phyloP scores from a whole-genome alignment of 2,797 vertebrate species.

The Acanthornis magna region DNA sequence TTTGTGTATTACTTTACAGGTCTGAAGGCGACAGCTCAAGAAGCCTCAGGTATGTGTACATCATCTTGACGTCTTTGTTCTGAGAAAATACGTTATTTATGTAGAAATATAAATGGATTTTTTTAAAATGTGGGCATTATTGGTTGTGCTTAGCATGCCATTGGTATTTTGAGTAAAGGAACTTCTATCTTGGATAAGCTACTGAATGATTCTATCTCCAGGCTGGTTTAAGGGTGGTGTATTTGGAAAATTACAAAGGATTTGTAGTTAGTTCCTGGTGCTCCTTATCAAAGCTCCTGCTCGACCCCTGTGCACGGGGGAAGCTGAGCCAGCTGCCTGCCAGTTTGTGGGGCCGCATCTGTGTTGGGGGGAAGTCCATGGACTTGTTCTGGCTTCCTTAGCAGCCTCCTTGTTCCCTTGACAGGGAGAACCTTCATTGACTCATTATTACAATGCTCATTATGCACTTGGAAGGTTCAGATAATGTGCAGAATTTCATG shows the following conservation, averaged over 20 bases:
- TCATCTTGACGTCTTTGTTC: neutral
- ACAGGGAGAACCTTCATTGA: neutral
- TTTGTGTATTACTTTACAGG: conserved; percentile 76
- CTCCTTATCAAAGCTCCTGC: neutral
- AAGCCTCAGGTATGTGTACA: conserved; percentile 81
- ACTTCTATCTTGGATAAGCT: neutral
- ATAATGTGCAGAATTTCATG: neutral
- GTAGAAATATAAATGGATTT: neutral
- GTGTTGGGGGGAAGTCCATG: neutral
- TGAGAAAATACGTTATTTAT: neutral
- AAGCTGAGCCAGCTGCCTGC: neutral
- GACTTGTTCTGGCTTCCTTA: neutral
- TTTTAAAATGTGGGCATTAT: rapidly evolving
- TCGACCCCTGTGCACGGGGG: neutral
- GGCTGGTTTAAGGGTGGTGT: neutral
- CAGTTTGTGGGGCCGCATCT: neutral
- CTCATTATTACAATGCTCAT: neutral
- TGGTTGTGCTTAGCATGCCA: neutral
- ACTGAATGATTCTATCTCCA: neutral
- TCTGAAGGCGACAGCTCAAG: conserved; percentile 81
- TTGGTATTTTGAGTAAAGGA: neutral
- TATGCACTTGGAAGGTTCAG: neutral
- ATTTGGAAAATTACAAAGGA: neutral
- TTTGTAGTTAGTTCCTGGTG: neutral
- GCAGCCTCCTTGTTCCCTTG: neutral